phyloP scores from a whole-genome alignment of 2,888 invertebrate genomes.

The Prostheceraeus crozeri region DNA sequence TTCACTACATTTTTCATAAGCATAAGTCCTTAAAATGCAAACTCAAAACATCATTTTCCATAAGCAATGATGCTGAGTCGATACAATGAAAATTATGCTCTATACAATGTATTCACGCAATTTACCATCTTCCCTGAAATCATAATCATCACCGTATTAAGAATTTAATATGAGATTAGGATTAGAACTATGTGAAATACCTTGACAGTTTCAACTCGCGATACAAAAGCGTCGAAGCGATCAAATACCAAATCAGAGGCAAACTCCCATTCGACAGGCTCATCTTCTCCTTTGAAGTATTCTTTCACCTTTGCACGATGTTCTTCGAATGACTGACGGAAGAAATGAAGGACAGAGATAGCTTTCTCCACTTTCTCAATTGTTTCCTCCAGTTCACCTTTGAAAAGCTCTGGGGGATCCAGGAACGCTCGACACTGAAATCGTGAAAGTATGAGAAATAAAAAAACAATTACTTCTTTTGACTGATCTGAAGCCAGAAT shows the following conservation, averaged over 20 bases:
- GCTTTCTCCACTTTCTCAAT: conserved; percentile 66
- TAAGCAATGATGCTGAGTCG: too few species aligned
- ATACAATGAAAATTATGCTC: too few species aligned
- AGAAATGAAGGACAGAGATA: conserved; percentile 47
- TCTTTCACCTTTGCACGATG: conserved; percentile 52
- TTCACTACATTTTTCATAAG: too few species aligned
- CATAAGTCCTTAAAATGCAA: too few species aligned
- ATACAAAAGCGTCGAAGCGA: conserved; percentile 53
- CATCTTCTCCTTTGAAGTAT: conserved; percentile 51
- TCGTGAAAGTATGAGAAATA: conserved; percentile 30
- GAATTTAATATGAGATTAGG: too few species aligned
- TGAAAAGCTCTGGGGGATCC: conserved; percentile 82
- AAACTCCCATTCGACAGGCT: conserved; percentile 55
- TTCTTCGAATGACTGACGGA: conserved; percentile 51
- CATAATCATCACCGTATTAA: too few species aligned
- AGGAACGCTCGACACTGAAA: conserved; percentile 75
- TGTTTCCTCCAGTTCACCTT: conserved; percentile 87
- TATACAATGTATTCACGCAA: too few species aligned
- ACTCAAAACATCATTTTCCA: too few species aligned
- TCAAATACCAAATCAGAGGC: conserved; percentile 56
- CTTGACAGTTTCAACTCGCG: conserved; percentile 52
- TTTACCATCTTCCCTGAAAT: too few species aligned
- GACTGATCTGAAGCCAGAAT: too few species aligned
- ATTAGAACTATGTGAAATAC: too few species aligned
- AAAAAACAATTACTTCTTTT: too few species aligned